Evolutionary conservation across 1,140 invertebrate species (phyloP), one percentile per base, ranked within the genome.

Genomic region (Euschistus heros): DNA sequence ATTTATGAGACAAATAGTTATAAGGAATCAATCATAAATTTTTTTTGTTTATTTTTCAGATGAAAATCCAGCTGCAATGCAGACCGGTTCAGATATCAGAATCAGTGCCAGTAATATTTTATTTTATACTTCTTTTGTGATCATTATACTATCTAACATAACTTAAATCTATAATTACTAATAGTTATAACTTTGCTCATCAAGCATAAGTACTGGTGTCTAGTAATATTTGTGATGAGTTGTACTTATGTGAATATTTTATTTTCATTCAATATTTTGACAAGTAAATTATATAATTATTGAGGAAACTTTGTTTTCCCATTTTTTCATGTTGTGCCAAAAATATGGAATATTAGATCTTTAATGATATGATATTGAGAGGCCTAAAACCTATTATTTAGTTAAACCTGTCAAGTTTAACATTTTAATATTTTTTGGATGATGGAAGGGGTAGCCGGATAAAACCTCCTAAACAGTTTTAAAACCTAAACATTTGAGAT

Each of bases 11-110:
- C 13, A 37, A 37, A 37, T 37, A 6, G 7, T 1, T 37, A 13
- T 37, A 13, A 10, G 33, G 33, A 37, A 30, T 30, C 33, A 10
- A 10, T 37, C 13, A 37, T 37, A 17, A 15, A n/a, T 59, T 30
- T 7, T 60, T 27, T 26, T 33, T 60, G 0, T 65, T 20, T 26
- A 13, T 68, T 55, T 70, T 70, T 24, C 54, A 70, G 70, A 69
- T 30, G 80, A 81, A 71, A 80, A 81, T 71, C 80, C 80, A 5
- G 80, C 80, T 0, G 80, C 80, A 2, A 81, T 81, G 79, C 80
- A 81, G 64, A 79, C 80, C 70, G 79, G 79, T 24, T 50, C 47
- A 20, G 47, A 50, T 20, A 50, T 22, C 47, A 20, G 68, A 62
- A 42, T 22, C 47, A 50, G 47, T 50, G n/a, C 47, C 5, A 50